phyloP scores from a whole-genome alignment of 2,113 vertebrate genomes.

The Monopterus albus region DNA sequence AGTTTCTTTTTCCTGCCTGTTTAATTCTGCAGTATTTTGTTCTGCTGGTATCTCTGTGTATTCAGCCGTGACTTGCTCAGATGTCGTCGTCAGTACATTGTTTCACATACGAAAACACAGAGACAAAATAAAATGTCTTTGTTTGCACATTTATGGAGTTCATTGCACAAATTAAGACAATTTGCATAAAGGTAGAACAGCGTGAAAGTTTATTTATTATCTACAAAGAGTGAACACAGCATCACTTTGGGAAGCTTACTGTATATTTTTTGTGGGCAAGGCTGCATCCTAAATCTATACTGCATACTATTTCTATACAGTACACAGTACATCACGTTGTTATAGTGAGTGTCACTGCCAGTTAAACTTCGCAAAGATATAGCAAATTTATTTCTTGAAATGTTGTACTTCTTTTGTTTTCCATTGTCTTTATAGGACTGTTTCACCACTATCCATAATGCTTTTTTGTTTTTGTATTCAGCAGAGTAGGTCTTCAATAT shows the following conservation, averaged over 20 bases:
- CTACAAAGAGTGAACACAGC: neutral
- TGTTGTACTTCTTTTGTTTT: too few relatives aligned
- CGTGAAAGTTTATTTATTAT: constrained; percentile 14
- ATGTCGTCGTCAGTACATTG: constrained; percentile 20
- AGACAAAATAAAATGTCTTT: constrained; percentile 22
- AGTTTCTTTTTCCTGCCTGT: constrained; percentile 14
- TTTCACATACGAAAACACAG: constrained; percentile 16
- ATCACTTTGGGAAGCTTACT: too few relatives aligned
- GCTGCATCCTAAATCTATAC: too few relatives aligned
- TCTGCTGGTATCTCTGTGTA: constrained; percentile 14
- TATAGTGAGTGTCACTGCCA: neutral
- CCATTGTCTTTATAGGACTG: neutral
- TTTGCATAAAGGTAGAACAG: neutral
- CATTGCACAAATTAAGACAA: constrained; percentile 4
- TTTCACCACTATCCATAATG: neutral
- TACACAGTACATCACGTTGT: neutral
- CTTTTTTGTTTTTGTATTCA: too few relatives aligned
- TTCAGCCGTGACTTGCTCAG: constrained; percentile 20
- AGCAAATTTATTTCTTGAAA: too few relatives aligned
- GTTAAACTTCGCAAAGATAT: too few relatives aligned
- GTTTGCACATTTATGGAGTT: neutral
- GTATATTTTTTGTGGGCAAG: too few relatives aligned
- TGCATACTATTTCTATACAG: neutral
- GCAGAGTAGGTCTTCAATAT: too few relatives aligned
- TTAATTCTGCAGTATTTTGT: constrained; percentile 28